phyloP scores from a whole-genome alignment of 2,888 invertebrate species.

The Drosophila basisetae region DNA sequence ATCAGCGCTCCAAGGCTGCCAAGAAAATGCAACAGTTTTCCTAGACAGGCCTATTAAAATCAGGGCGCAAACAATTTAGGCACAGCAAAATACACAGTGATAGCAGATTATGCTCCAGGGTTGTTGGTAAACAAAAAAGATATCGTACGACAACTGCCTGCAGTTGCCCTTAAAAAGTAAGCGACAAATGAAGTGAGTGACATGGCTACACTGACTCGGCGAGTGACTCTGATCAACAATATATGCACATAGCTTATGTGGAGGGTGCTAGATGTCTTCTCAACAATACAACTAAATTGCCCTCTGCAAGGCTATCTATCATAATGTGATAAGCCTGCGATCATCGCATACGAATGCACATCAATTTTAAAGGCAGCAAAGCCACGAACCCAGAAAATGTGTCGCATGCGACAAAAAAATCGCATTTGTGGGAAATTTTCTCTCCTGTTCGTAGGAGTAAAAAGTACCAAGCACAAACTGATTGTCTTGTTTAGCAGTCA shows the following conservation, averaged over 20 bases:
- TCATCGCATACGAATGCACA: background rate
- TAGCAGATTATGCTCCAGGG: background rate
- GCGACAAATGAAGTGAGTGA: background rate
- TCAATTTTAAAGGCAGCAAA: background rate
- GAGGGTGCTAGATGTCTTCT: background rate
- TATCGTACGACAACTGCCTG: background rate
- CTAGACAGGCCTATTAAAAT: background rate
- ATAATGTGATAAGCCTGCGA: background rate
- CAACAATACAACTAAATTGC: background rate
- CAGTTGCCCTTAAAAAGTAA: no score
- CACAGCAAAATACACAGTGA: background rate
- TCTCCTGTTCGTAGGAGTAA: constrained; percentile 17
- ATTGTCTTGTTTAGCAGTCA: constrained; percentile 13
- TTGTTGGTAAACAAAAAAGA: background rate
- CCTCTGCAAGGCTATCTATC: no score
- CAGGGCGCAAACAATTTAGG: background rate
- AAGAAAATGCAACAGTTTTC: background rate
- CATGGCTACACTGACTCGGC: background rate
- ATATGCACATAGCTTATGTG: background rate
- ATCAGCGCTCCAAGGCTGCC: background rate
- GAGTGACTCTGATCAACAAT: background rate
- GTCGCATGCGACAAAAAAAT: constrained; percentile 44
- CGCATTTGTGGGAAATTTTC: constrained; percentile 38
- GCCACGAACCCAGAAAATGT: background rate
- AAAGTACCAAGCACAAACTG: constrained; percentile 50